These are phyloP conservation scores for Incurvaria masculella DNA, from an alignment of 2,888 invertebrate species.

Conservation along the genomic window DNA sequence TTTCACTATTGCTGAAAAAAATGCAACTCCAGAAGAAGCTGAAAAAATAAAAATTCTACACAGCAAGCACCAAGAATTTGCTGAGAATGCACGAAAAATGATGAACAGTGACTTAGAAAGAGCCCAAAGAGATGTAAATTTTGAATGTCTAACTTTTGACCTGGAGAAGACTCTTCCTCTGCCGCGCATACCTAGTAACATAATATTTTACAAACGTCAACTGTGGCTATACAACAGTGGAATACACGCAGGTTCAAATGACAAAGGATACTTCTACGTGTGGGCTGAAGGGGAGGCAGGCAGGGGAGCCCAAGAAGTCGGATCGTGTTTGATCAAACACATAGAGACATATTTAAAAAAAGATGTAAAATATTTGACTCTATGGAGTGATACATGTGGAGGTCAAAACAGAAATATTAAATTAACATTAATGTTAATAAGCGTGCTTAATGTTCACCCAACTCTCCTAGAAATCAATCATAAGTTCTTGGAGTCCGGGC, in stretches of 20 bases:
- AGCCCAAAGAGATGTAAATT: too few relatives aligned
- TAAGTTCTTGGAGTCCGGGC: conserved; percentile 14
- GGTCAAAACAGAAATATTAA: conserved; percentile 19
- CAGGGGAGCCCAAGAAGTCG: conserved; percentile 9
- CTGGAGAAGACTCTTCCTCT: too few relatives aligned
- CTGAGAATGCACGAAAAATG: too few relatives aligned
- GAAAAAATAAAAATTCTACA: too few relatives aligned
- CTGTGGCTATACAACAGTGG: conserved; percentile 13
- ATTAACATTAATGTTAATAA: conserved; percentile 16
- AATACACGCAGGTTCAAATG: conserved; percentile 12
- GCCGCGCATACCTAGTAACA: too few relatives aligned
- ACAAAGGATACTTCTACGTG: conserved; percentile 10
- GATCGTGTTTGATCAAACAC: conserved; percentile 12
- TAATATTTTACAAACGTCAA: too few relatives aligned
- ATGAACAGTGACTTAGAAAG: too few relatives aligned
- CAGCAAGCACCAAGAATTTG: too few relatives aligned
- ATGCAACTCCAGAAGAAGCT: too few relatives aligned
- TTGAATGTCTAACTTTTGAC: too few relatives aligned
- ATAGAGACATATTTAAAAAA: conserved; percentile 3
- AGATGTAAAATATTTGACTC: conserved; percentile 7
- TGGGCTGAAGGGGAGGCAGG: conserved; percentile 15
- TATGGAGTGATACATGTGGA: conserved; percentile 16
- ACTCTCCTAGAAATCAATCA: conserved; percentile 11
- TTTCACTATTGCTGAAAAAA: too few relatives aligned
- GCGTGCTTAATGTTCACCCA: conserved; percentile 15